These are phyloP conservation scores for Myripristis jacobus DNA, from an alignment of 2,797 vertebrate species.

Conservation along the genomic window DNA sequence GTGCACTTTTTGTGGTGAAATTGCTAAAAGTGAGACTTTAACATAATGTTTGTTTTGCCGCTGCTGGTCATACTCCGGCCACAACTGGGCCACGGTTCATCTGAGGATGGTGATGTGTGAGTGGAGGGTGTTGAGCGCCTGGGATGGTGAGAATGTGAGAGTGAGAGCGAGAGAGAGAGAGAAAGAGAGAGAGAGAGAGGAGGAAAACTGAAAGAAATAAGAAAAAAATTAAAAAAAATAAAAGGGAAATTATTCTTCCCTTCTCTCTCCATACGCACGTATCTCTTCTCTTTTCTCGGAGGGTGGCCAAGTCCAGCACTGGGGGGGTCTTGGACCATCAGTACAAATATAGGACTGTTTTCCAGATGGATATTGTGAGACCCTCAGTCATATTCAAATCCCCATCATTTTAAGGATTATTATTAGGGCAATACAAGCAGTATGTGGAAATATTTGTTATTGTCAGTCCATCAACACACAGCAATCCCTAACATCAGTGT, in stretches of 20 bases:
- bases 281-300: constrained; percentile 1
- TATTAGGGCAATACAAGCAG: no score
- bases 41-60: constrained; percentile 33
- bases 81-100: constrained; percentile 42
- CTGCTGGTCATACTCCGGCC: constrained; percentile 19
- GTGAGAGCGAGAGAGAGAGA: neutral
- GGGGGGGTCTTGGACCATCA: no score
- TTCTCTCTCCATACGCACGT: constrained; percentile 21
- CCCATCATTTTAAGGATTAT: no score
- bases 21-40: neutral
- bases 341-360: no score
- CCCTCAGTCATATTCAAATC: no score
- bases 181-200: neutral
- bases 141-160: constrained; percentile 10
- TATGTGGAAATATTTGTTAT: no score
- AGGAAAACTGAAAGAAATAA: no score
- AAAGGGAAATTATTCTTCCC: constrained; percentile 7
- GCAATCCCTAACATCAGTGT: no score
- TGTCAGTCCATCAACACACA: no score
- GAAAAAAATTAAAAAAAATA: no score
- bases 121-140: neutral
- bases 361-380: no score
- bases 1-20: constrained; percentile 47
- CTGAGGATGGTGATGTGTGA: constrained; percentile 12
- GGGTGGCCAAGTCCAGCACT: no score